Conservation (phyloP, 2,113 vertebrate genomes). For the Peromyscus californicus region DNA sequence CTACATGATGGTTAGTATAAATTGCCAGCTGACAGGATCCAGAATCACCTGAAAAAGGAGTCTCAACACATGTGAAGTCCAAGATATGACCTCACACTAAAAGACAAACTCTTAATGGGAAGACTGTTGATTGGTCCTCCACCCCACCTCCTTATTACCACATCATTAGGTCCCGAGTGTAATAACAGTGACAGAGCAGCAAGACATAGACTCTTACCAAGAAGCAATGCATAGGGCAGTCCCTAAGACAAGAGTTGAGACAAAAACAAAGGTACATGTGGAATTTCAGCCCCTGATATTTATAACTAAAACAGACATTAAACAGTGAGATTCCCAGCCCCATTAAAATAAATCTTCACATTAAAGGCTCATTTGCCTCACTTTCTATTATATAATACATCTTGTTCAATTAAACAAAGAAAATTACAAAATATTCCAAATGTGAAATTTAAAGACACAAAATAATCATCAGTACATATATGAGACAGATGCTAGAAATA, state of each 20-base stretch:
- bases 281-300: neutral
- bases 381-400: neutral
- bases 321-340: neutral
- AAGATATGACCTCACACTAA: neutral
- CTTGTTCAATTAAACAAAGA: constrained; percentile 1
- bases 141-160: neutral
- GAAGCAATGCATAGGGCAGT: neutral
- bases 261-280: neutral
- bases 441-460: neutral
- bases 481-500: neutral
- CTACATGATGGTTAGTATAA: no score
- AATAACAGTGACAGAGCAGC: neutral
- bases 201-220: neutral
- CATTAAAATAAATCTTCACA: neutral
- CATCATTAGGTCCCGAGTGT: neutral
- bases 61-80: neutral
- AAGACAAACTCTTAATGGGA: neutral
- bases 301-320: neutral
- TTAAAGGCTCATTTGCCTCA: neutral
- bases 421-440: neutral
- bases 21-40: no score
- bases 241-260: neutral
- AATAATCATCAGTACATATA: neutral
- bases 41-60: no score
- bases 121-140: neutral